Conservation (phyloP, 2,888 invertebrate species). For the Drosophila kuntzei region DNA sequence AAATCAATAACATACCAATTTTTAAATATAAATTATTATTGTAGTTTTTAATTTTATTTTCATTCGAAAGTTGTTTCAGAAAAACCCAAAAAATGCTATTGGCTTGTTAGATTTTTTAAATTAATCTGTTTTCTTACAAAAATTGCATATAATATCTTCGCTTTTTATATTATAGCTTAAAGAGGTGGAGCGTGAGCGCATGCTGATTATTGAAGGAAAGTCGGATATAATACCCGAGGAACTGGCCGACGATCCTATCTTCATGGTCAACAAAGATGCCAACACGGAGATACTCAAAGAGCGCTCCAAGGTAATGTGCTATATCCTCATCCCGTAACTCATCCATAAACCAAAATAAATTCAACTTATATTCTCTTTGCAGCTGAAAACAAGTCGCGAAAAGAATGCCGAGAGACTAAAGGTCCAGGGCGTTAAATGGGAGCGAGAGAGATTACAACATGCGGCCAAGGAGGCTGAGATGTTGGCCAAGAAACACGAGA, state of each 20-base stretch:
- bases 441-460: constrained; percentile 82
- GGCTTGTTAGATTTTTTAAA: not conserved
- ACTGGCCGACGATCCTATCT: constrained; percentile 88
- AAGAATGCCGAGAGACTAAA: constrained; percentile 84
- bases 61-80: too few species aligned
- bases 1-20: too few species aligned
- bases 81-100: too few species aligned
- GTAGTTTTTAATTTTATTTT: too few species aligned
- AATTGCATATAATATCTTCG: not conserved
- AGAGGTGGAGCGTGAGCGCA: constrained; percentile 88
- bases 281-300: constrained; percentile 86
- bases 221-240: constrained; percentile 87
- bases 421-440: constrained; percentile 85
- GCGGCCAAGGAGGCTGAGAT: constrained; percentile 82
- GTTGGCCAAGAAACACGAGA: constrained; percentile 70
- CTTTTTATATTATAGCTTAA: constrained; percentile 84
- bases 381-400: constrained; percentile 85
- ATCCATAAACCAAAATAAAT: not conserved
- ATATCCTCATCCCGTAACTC: not conserved
- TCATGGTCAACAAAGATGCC: constrained; percentile 87
- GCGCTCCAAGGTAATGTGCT: constrained; percentile 85
- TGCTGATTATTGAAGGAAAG: constrained; percentile 87
- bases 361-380: constrained; percentile 1
- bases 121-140: not conserved
- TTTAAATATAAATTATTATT: too few species aligned